Evolutionary conservation across 2,888 invertebrate genomes (phyloP), one percentile per base, ranked within the genome.

Genomic region (Callimorpha dominula): DNA sequence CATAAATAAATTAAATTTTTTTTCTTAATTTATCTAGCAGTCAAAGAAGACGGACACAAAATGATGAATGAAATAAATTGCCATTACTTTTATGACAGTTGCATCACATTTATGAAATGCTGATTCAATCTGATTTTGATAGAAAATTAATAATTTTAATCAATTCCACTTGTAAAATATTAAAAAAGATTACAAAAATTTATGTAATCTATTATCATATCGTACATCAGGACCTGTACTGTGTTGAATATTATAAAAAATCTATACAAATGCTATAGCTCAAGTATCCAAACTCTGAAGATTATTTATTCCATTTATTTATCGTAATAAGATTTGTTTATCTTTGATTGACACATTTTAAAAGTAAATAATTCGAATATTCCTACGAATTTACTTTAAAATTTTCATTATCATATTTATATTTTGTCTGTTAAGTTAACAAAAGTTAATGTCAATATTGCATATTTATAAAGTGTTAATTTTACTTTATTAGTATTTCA

Each of bases 1-100:
- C 50, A 60, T 70, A 83, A 79, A 82, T 64, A 73, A 79, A 77
- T 76, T 81, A 65, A 70, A 66, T 77, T 77, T 72, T 68, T 73
- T 68, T 74, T 0, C 54, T n/a, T 54, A 17, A 73, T 83, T 80
- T 76, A 78, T 74, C 78, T 83, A 84, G 63, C 76, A 66, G 63
- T 5, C 40, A 64, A 74, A 71, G 63, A 65, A 64, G 79, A 73
- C n/a, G 75, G 76, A 73, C 68, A 77, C 65, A 72, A 43, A 52
- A 20, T 49, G n/a, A 63, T 42, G 6, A 60, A 43, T n/a, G 17
- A 68, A 15, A 9, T 57, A 15, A 14, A 20, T 7, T 65, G 15
- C 46, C 43, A 6, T 6, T 8, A 46, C 1, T 31, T 31, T 31
- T 43, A 43, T n/a, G 15, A 49, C 9, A 12, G 0, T 20, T 57